phyloP scores from a whole-genome alignment of 2,113 vertebrate genomes.

The Thalassarche chlororhynchos region DNA sequence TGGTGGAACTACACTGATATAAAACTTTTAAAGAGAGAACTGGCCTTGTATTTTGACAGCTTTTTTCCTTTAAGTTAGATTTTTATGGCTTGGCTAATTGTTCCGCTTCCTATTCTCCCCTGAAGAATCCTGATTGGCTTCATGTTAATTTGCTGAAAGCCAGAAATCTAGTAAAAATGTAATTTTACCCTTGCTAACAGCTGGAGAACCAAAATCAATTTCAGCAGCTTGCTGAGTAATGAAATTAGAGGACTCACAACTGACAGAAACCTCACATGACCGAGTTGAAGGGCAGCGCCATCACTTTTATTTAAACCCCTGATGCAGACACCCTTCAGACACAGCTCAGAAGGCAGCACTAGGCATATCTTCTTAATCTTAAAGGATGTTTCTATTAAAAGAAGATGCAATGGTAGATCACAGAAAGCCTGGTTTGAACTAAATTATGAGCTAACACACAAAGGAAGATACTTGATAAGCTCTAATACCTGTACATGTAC shows the following conservation, averaged over 20 bases:
- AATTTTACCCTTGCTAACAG: conserved; percentile 55
- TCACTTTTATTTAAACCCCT: background rate
- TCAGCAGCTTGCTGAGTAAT: conserved; percentile 53
- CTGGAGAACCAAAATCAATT: conserved; percentile 57
- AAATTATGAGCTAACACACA: background rate
- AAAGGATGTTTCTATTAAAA: background rate
- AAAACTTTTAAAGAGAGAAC: background rate
- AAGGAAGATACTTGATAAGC: background rate
- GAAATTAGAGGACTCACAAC: conserved; percentile 15
- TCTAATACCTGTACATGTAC: background rate
- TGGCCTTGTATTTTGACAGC: background rate
- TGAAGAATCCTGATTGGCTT: background rate
- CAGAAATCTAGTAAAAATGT: conserved; percentile 51
- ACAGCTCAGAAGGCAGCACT: background rate
- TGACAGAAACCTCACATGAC: background rate
- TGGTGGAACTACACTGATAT: background rate
- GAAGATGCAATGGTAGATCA: background rate
- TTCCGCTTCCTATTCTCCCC: background rate
- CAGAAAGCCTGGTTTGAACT: background rate
- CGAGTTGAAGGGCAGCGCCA: background rate
- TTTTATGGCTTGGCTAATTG: background rate
- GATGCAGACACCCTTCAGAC: background rate
- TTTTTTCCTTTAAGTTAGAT: background rate
- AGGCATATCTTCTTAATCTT: background rate
- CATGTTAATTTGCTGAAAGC: conserved; percentile 51